A percentile compares a stretch with the other conserved stretches of the same genome.
phyloP scores from a whole-genome alignment of 1,140 invertebrate genomes.

The Drosophila obscura region DNA sequence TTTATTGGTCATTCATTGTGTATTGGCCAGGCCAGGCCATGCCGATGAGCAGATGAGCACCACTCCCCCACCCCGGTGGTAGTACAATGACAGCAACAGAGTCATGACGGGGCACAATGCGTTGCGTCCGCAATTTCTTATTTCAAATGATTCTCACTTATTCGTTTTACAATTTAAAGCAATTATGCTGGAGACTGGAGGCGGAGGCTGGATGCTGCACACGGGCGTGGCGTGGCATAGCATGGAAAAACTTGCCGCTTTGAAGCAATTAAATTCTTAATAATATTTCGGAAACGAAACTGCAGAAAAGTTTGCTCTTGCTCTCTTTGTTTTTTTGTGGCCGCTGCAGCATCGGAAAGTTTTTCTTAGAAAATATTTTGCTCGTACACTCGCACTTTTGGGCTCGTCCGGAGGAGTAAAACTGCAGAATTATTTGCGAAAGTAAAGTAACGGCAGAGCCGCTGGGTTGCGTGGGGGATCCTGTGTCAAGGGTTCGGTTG shows the following conservation, averaged over 20 bases:
- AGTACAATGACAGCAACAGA: background rate
- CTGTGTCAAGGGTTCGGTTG: slow-evolving; percentile 3
- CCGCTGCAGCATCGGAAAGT: slow-evolving; percentile 22
- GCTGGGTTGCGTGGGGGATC: too few relatives aligned
- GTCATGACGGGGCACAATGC: slow-evolving; percentile 50
- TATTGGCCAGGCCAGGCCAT: slow-evolving; percentile 3
- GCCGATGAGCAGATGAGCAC: too few relatives aligned
- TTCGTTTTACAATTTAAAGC: slow-evolving; percentile 32
- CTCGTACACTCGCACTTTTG: slow-evolving; percentile 14
- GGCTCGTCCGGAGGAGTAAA: slow-evolving; percentile 14
- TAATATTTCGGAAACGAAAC: slow-evolving; percentile 44
- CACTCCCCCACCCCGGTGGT: too few relatives aligned
- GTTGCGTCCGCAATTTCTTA: slow-evolving; percentile 14
- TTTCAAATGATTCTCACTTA: slow-evolving; percentile 31
- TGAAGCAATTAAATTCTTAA: slow-evolving; percentile 67
- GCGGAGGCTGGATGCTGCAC: too few relatives aligned
- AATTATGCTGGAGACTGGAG: background rate
- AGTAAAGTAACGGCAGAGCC: slow-evolving; percentile 16
- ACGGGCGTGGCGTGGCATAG: slow-evolving; percentile 7
- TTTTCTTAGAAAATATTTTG: slow-evolving; percentile 48
- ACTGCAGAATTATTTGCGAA: slow-evolving; percentile 43
- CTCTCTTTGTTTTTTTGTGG: slow-evolving; percentile 11
- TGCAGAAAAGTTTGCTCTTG: slow-evolving; percentile 50
- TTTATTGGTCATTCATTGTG: slow-evolving; percentile 54
- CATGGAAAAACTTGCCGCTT: slow-evolving; percentile 25